Evolutionary conservation across 1,140 invertebrate genomes (phyloP), one percentile per base, ranked within the genome.

Genomic region (Ganaspis sp.): DNA sequence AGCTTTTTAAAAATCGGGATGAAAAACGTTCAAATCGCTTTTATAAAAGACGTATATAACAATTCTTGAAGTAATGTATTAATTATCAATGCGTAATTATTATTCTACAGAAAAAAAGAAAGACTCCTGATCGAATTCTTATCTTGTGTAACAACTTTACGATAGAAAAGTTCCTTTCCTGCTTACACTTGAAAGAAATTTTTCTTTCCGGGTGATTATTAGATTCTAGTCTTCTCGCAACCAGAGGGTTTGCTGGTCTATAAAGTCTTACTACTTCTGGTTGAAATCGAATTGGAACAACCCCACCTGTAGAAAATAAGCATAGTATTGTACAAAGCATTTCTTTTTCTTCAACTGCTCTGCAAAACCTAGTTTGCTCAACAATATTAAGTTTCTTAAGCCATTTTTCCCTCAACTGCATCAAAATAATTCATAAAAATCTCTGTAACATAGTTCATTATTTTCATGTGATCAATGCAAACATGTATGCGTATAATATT

Each of bases 391-490:
- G 12, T 64, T 64, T 26, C 8, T n/a, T n/a, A n/a, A n/a, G 23
- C 12, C 2, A 23, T 6, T 49, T 49, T 49, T 64, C 19, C 11
- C 12, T 0, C 0, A 4, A 15, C 21, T 1, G 9, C 21, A 64
- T 64, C 12, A 64, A 29, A 64, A 64, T 64, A 23, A 58, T 21
- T 29, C 26, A n/a, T n/a, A 64, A 64, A 29, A 9, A 26, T 69
- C 45, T 75, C 45, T 81, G 73, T 81, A 81, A 78, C 69, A 75
- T 75, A 81, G 70, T 45, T 78, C 70, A 69, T 69, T 73, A 38
- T 45, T 29, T 54, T 72, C 53, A 37, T 29, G 53, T 21, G 42
- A 21, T 49, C 64, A 6, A 37, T n/a, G 19, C 9, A 38, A 45
- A 71, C 37, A 38, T 75, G 64, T 69, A 69, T 29, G 29, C 12